Percentiles rank a stretch among this genome's conserved stretches.
These are phyloP conservation scores for Tribolium freemani DNA, from an alignment of 2,888 invertebrate species.

Conservation along the genomic window DNA sequence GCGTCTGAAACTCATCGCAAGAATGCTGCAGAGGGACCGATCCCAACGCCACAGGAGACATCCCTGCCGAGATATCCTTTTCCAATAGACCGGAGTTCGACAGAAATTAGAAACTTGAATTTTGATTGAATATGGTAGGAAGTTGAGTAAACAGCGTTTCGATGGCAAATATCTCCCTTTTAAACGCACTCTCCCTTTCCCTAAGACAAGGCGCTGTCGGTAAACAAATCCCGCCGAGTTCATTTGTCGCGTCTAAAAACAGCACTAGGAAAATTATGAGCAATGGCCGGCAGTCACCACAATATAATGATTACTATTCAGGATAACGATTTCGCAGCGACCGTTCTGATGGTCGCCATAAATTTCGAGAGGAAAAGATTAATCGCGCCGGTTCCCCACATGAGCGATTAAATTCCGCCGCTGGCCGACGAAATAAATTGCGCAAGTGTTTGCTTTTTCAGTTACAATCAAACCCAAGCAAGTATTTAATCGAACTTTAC, in stretches of 20 bases:
- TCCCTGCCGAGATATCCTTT: slow-evolving; percentile 12
- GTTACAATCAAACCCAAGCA: slow-evolving; percentile 52
- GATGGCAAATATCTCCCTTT: background rate
- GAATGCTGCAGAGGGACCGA: slow-evolving; percentile 21
- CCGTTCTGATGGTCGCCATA: slow-evolving; percentile 50
- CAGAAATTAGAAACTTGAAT: slow-evolving; percentile 22
- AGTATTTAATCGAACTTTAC: slow-evolving; percentile 49
- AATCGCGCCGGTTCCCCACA: slow-evolving; percentile 58
- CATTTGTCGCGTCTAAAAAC: slow-evolving; percentile 30
- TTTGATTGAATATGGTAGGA: slow-evolving; percentile 15
- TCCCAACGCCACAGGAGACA: slow-evolving; percentile 17
- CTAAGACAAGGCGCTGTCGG: background rate
- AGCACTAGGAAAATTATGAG: slow-evolving; percentile 31
- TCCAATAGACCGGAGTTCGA: slow-evolving; percentile 10
- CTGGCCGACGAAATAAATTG: slow-evolving; percentile 53
- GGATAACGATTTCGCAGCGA: slow-evolving; percentile 49
- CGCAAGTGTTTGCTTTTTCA: slow-evolving; percentile 54
- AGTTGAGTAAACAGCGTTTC: slow-evolving; percentile 17
- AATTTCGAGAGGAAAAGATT: slow-evolving; percentile 53
- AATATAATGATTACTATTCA: slow-evolving; percentile 55
- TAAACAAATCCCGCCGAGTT: slow-evolving; percentile 4
- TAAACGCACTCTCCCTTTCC: background rate
- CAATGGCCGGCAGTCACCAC: slow-evolving; percentile 42
- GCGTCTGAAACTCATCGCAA: slow-evolving; percentile 28
- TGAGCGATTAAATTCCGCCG: slow-evolving; percentile 58